Conservation (phyloP, 2,113 vertebrate species). For the Pteronura brasiliensis region DNA sequence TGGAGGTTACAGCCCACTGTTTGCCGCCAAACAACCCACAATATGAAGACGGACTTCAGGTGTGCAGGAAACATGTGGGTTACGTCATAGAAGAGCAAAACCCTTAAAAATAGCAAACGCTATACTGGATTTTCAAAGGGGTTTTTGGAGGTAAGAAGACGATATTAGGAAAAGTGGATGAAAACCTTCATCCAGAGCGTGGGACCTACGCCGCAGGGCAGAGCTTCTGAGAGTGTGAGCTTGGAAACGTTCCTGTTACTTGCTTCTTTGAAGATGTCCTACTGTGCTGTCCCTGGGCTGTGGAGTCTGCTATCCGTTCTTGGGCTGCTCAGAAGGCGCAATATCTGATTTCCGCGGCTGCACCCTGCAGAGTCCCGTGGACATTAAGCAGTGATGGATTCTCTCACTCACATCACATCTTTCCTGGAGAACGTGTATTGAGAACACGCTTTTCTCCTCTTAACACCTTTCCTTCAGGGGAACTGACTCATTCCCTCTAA, state of each 20-base stretch:
- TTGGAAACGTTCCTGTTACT: not conserved
- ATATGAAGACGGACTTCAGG: not conserved
- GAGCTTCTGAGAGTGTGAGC: not conserved
- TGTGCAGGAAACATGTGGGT: not conserved
- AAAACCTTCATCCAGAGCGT: rapidly evolving
- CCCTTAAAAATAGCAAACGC: not conserved
- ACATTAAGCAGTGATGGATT: not conserved
- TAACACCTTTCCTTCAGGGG: not conserved
- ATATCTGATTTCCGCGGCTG: not conserved
- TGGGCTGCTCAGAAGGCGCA: not conserved
- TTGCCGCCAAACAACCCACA: not conserved
- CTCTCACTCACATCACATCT: too few species aligned
- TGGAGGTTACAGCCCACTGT: not conserved
- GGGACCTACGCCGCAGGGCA: not conserved
- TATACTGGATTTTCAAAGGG: not conserved
- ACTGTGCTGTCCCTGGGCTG: not conserved
- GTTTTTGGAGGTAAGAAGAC: not conserved
- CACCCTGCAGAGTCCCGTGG: not conserved
- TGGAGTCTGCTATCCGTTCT: not conserved
- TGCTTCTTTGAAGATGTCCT: not conserved
- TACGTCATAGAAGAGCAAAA: not conserved
- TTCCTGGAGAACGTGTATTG: not conserved
- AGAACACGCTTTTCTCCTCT: not conserved
- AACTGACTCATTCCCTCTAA: not conserved
- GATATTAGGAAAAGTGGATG: not conserved